phyloP scores from a whole-genome alignment of 2,888 invertebrate genomes.

The Lithophane ornitopus region DNA sequence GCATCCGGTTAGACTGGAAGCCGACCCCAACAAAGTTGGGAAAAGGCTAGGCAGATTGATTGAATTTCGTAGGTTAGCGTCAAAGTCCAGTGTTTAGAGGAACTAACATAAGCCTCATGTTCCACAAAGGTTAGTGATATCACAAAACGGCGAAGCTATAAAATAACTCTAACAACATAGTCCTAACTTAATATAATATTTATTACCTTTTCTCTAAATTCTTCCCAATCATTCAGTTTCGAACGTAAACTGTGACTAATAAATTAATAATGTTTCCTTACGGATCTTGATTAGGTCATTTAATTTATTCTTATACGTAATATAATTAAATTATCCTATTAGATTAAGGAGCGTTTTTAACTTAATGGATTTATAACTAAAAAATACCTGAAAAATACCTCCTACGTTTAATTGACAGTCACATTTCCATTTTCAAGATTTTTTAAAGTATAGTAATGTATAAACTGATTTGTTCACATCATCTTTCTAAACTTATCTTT shows the following conservation, averaged over 20 bases:
- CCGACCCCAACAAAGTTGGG: too few relatives aligned
- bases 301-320: background rate
- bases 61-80: too few relatives aligned
- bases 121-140: background rate
- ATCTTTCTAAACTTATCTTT: background rate
- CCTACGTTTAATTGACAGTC: background rate
- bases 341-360: background rate
- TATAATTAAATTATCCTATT: slow-evolving; percentile 3
- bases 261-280: background rate
- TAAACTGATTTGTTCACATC: background rate
- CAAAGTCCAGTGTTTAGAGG: background rate
- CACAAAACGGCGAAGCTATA: background rate
- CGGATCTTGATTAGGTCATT: background rate
- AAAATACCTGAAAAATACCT: background rate
- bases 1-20: too few relatives aligned
- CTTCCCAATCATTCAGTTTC: background rate
- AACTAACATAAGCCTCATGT: background rate
- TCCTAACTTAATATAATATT: background rate
- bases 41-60: too few relatives aligned
- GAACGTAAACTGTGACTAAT: background rate
- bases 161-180: background rate
- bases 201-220: background rate
- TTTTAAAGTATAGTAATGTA: too few relatives aligned
- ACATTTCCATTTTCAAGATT: background rate
- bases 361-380: background rate